Evolutionary conservation across 2,888 invertebrate genomes (phyloP), one percentile per base, ranked within the genome.

Genomic region (Torymus tubicola): DNA sequence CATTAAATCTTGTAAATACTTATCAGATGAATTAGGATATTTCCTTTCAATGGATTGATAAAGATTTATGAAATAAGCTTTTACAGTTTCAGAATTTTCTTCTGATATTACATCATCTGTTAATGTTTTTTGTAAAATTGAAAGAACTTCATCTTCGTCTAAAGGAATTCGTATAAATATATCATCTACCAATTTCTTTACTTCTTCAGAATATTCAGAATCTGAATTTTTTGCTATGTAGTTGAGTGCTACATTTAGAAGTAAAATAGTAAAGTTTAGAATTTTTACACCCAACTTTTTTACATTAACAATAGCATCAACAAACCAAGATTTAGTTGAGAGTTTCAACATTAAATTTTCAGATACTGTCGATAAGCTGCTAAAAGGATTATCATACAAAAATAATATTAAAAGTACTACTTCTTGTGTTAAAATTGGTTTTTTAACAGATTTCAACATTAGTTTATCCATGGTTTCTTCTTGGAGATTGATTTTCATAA

Each of bases 11-110:
- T 94, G 94, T 0, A 96, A 91, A 63, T 94, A 93, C 68, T 92
- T 91, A 86, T 96, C 96, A 87, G 96, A 96, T 13, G 93, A 93
- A 0, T 92, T 91, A 0, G 96, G 95, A 88, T 96, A 96, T 84
- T 94, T 94, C 4, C 90, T 92, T 89, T 96, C 96, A 1, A 96
- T 88, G 31, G 65, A 83, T 2, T 84, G 81, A 78, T 87, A 90
- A 0, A 90, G 71, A 2, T 83, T 78, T 0, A 83, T 82, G 0
- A 90, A 78, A 55, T 88, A 89, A 0, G 85, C 63, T 58, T 84
- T 85, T 0, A 83, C 79, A 2, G 70, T 64, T 3, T 82, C 52
- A 0, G 83, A 73, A 68, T 77, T 81, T 21, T 81, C 16, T 2
- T 58, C 58, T 53, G 77, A 69, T 5, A 81, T 73, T 50, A 81